Percentiles rank a stretch among this genome's conserved stretches.
Evolutionary conservation across 2,888 invertebrate species (phyloP).

Genomic region (Drosophila austrosaltans): DNA sequence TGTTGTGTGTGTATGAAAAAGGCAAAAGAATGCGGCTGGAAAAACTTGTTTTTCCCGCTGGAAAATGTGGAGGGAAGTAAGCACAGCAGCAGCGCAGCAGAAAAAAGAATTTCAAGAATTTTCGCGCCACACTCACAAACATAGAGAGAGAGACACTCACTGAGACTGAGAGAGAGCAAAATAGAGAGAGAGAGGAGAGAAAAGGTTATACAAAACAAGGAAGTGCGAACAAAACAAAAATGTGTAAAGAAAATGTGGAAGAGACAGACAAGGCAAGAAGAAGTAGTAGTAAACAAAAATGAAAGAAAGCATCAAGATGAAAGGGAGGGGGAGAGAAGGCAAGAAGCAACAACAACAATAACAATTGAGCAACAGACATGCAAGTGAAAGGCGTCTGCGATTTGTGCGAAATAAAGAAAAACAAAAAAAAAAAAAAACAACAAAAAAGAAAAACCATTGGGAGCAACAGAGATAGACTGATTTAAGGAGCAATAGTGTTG

Average conservation of each 20-base stretch:
- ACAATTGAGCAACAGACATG: conserved; percentile 59
- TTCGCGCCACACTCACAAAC: conserved; percentile 39
- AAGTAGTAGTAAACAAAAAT: conserved; percentile 33
- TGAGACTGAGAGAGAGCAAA: conserved; percentile 49
- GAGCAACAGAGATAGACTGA: background rate
- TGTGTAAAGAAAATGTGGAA: conserved; percentile 53
- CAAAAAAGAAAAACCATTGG: background rate
- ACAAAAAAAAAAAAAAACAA: background rate
- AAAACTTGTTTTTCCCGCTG: conserved; percentile 77
- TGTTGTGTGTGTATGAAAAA: conserved; percentile 37
- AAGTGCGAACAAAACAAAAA: conserved; percentile 65
- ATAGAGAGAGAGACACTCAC: conserved; percentile 29
- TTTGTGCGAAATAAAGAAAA: conserved; percentile 24
- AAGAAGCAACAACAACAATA: conserved; percentile 22
- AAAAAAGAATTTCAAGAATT: conserved; percentile 75
- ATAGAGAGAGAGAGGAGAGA: conserved; percentile 36
- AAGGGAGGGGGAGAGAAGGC: conserved; percentile 40
- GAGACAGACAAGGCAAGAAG: conserved; percentile 41
- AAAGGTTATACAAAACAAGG: conserved; percentile 51
- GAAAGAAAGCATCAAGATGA: conserved; percentile 33
- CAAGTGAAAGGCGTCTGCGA: conserved; percentile 68
- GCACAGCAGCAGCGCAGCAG: conserved; percentile 19
- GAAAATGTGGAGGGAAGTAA: conserved; percentile 62
- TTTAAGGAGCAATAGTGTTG: background rate
- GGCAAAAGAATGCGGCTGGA: conserved; percentile 61